Percentiles rank a stretch among this genome's conserved stretches.
phyloP scores from a whole-genome alignment of 1,140 invertebrate genomes.

The Panagrolaimus sp. region DNA sequence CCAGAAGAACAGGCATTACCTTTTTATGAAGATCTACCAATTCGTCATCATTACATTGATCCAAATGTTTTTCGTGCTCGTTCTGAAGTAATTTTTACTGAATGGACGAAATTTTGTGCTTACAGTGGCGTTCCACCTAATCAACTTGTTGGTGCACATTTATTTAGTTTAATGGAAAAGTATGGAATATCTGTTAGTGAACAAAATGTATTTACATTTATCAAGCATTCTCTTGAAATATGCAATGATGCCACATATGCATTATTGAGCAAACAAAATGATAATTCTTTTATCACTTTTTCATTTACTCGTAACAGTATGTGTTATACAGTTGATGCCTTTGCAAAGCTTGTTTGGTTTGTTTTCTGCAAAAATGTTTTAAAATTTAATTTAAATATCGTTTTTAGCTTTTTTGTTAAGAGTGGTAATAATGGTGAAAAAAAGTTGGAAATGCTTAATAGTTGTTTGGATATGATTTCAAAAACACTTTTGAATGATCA shows the following conservation, averaged over 20 bases:
- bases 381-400: slow-evolving; percentile 96
- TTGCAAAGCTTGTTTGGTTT: slow-evolving; percentile 94
- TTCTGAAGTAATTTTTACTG: slow-evolving; percentile 81
- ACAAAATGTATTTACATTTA: slow-evolving; percentile 93
- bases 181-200: no score
- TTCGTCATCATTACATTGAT: not conserved
- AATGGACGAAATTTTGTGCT: slow-evolving; percentile 81
- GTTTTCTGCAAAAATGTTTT: slow-evolving; percentile 93
- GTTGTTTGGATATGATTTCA: slow-evolving; percentile 86
- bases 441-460: slow-evolving; percentile 92
- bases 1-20: no score
- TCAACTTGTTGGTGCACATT: no score
- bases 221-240: slow-evolving; percentile 82
- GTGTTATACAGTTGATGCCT: slow-evolving; percentile 67
- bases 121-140: slow-evolving; percentile 72
- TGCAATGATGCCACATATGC: not conserved
- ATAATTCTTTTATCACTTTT: slow-evolving; percentile 68
- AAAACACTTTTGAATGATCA: slow-evolving; percentile 90
- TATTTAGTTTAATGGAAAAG: no score
- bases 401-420: slow-evolving; percentile 85
- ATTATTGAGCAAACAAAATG: slow-evolving; percentile 25
- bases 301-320: slow-evolving; percentile 83
- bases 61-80: slow-evolving; percentile 81
- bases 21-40: no score
- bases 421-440: slow-evolving; percentile 75